Conservation (phyloP, 1,140 invertebrate species). For the Drosophila littoralis region DNA sequence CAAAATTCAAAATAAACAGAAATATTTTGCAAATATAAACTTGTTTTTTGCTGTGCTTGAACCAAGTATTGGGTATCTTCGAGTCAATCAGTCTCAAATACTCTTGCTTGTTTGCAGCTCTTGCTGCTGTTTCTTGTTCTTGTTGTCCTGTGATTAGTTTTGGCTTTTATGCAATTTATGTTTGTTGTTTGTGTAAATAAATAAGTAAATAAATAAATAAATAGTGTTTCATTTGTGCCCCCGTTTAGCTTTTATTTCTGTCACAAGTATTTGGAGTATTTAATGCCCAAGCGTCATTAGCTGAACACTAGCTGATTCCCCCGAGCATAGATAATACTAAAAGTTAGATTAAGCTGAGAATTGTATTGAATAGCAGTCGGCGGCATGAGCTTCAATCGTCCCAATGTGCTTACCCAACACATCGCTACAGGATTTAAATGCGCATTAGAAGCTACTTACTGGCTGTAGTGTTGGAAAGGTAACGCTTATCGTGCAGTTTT, state of each 20-base stretch:
- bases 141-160: conserved; percentile 45
- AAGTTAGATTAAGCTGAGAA: conserved; percentile 11
- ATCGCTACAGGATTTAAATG: too few species aligned
- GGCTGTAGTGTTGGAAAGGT: too few species aligned
- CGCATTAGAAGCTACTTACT: too few species aligned
- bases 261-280: conserved; percentile 16
- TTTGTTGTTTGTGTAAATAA: conserved; percentile 7
- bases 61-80: neutral
- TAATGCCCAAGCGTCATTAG: conserved; percentile 8
- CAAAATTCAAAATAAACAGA: too few species aligned
- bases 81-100: neutral
- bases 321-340: neutral
- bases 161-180: conserved; percentile 40
- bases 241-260: conserved; percentile 12
- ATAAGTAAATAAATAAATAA: conserved; percentile 30
- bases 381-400: neutral
- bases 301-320: conserved; percentile 8
- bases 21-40: too few species aligned
- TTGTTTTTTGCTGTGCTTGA: too few species aligned
- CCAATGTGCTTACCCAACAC: neutral
- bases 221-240: conserved; percentile 26
- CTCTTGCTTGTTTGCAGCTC: neutral
- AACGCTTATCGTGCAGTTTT: too few species aligned
- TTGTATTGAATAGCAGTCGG: neutral
- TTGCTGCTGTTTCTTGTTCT: conserved; percentile 18